Conservation (phyloP, 2,113 vertebrate genomes). For the Gnathonemus echidnorhynchus region DNA sequence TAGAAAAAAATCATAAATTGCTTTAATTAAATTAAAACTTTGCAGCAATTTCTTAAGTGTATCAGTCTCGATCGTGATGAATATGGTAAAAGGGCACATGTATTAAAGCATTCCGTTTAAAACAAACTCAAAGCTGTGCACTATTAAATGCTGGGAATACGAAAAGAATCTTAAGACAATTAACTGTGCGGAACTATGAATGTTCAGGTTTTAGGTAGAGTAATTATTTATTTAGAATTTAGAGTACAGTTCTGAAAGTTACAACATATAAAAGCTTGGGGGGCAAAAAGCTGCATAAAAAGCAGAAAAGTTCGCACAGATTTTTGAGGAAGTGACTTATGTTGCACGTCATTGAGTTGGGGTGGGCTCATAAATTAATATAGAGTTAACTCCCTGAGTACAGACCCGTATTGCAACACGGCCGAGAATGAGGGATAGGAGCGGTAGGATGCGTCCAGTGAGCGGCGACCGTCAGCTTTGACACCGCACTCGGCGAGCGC, state of each 20-base stretch:
- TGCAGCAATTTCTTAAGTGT: neutral
- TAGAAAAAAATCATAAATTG: neutral
- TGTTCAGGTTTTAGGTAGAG: neutral
- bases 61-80: neutral
- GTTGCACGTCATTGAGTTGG: conserved; percentile 30
- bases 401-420: neutral
- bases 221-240: neutral
- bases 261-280: neutral
- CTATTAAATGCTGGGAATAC: neutral
- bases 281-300: neutral
- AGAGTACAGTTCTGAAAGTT: conserved; percentile 6
- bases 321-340: conserved; percentile 36
- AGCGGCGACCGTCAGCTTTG: neutral
- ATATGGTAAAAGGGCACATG: neutral
- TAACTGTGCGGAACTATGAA: neutral
- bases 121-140: neutral
- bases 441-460: neutral
- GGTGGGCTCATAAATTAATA: conserved; percentile 29
- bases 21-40: neutral
- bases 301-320: neutral
- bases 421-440: conserved; percentile 16
- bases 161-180: neutral
- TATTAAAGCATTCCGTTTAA: neutral
- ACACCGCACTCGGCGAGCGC: neutral
- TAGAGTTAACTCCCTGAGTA: conserved; percentile 18